phyloP scores from a whole-genome alignment of 1,140 invertebrate genomes.

The Nasonia giraulti region DNA sequence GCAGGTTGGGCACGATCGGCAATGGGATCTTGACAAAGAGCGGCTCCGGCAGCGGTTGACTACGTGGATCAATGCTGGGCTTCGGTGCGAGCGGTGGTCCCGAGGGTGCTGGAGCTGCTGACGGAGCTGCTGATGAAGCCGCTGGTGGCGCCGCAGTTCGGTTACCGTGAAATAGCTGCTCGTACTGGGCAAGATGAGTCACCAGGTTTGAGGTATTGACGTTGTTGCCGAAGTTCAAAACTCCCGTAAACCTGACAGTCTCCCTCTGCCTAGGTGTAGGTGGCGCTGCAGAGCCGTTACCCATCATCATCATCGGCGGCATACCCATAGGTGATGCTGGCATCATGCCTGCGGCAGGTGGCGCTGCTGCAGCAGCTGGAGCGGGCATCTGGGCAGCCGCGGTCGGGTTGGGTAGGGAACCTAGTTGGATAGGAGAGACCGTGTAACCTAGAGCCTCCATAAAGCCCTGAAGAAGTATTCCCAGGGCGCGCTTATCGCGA shows the following conservation, averaged over 20 bases:
- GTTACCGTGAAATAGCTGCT: conserved; percentile 65
- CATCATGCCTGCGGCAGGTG: conserved; percentile 20
- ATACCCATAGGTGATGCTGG: conserved; percentile 9
- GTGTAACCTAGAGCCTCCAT: conserved; percentile 68
- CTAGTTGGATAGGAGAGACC: conserved; percentile 63
- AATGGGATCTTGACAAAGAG: conserved; percentile 58
- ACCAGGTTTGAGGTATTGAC: conserved; percentile 60
- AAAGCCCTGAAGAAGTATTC: conserved; percentile 67
- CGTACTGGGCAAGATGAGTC: conserved; percentile 67
- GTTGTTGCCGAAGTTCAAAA: conserved; percentile 69
- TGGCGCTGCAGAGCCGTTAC: not conserved
- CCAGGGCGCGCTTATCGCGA: conserved; percentile 68
- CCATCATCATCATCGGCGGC: not conserved
- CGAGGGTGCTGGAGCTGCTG: not conserved
- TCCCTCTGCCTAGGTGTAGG: conserved; percentile 58
- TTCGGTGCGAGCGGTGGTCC: conserved; percentile 47
- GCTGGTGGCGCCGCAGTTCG: conserved; percentile 22
- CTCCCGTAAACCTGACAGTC: conserved; percentile 68
- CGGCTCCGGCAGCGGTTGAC: conserved; percentile 46
- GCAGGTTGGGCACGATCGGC: conserved; percentile 52
- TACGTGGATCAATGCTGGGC: not conserved
- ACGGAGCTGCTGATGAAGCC: too few species aligned
- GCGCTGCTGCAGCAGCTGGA: conserved; percentile 1
- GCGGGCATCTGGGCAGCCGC: conserved; percentile 42
- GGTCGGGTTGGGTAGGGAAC: conserved; percentile 61